Evolutionary conservation across 1,140 invertebrate species (phyloP), one percentile per base, ranked within the genome.

Genomic region (Physella acuta): DNA sequence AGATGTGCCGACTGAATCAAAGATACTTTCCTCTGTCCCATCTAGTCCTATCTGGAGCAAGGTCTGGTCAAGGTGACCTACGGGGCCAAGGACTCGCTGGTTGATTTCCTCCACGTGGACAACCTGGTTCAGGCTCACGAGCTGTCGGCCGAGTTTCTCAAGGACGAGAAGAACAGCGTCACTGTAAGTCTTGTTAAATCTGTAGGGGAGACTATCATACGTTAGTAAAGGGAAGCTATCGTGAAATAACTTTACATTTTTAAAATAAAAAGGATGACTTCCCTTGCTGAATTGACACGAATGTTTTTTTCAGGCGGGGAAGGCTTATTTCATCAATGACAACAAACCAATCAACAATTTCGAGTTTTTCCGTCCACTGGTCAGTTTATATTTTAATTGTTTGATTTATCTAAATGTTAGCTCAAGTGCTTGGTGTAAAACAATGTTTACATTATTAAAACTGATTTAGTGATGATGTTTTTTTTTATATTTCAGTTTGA

Each of bases 261-360:
- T n/a, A n/a, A n/a, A n/a, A n/a, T n/a, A n/a, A n/a, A 14, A 49
- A 49, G 44, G 11, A 49, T 49, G 11, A 49, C 44, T 49, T 49
- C 44, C 44, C 44, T n/a, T 49, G 11, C 44, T 49, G 44, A 49
- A 49, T n/a, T 11, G 44, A n/a, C n/a, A 49, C 44, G 11, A 49
- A 14, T 49, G 44, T 14, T 14, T 49, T 14, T 49, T n/a, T n/a
- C 78, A 83, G 82, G 84, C 82, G 64, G 86, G 86, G 1, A 79
- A 86, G 61, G 79, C 80, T 8, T 87, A 86, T 73, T 87, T 87
- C 70, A 73, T 87, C 8, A 85, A 79, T 44, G 86, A 87, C 78
- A 79, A 78, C 39, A 73, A 74, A 60, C 84, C 86, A 28, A 76
- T 87, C 34, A 85, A 86, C 59, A 85, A 84, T 70, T 84, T 86